Evolutionary conservation across 1,140 invertebrate genomes (phyloP), one percentile per base, ranked within the genome.

Genomic region (Drosophila ohnishii): DNA sequence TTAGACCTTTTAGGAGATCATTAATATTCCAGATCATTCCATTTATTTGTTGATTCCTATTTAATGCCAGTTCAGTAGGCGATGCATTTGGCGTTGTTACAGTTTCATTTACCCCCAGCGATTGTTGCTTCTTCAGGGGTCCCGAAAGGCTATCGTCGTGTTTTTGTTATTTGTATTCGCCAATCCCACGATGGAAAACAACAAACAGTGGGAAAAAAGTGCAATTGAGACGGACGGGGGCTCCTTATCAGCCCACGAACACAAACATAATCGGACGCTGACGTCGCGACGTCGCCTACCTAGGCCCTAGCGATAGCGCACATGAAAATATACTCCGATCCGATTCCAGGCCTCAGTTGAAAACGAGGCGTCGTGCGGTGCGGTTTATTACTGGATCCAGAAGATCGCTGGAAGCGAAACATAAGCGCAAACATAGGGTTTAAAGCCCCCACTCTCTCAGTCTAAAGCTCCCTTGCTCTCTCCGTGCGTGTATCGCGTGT

Each of bases 291-390:
- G 48, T 9, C 25, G 37, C 14, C 64, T 80, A 77, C 72, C 72
- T 80, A 85, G 62, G 62, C 47, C 47, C 62, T 55, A 75, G 56
- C 47, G 30, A 64, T 67, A 16, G 47, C 28, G 16, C 65, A 67
- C 57, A 72, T 65, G 69, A 78, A 66, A 82, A 67, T 70, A 66
- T 57, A 75, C 63, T 66, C 37, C 67, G 84, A 67, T 80, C 55
- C 37, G 66, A 73, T 56, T 58, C 48, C 55, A 76, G 73, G 62
- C 50, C 78, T 82, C 63, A 86, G 83, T 86, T 83, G 66, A 42
- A 76, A 87, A 42, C 71, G 63, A 50, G 50, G 39, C 75, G 71
- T 88, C 67, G 75, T 55, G 51, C 50, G 32, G 79, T 60, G 63
- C 63, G 64, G 83, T 88, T 78, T 70, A 62, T 50, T 59, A 45